Base-by-base conservation (phyloP, 2,888 invertebrate genomes). In the Agrotis puta region DNA sequence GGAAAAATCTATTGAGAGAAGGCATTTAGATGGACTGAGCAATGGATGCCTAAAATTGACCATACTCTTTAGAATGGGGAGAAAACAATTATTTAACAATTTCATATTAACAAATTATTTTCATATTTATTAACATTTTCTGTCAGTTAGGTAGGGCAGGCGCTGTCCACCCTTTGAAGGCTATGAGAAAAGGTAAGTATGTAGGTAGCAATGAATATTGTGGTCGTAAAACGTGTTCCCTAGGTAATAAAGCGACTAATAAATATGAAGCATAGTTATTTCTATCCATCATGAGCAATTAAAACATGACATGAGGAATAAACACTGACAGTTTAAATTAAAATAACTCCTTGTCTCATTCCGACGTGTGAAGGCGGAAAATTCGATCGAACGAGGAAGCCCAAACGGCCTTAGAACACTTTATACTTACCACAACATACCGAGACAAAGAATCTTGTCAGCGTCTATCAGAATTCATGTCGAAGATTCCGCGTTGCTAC, bases 381-480 rank as follows among this genome's bases (percentile, higher is more conserved):
- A 85, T 87, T 82, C 72, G 82, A 75, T 73, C 72, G 70, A 83
- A 89, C 77, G 72, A 90, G 88, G 89, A 89, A 91, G 79, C 84
- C 85, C 20, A 71, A 68, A 68, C 64, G 87, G 62, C 85, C 88
- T 87, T 80, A 73, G 72, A 54, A 68, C 66, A 74, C 64, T 61
- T 43, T 54, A 57, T 74, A 73, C 20, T 24, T 64, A 74, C 77
- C 64, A 65, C 54, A 61, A 71, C 79, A 81, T 74, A 71, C 68
- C 61, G 54, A 81, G 67, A 84, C 77, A 79, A 85, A 83, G 82
- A 83, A 85, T 84, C 77, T 78, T 62, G 70, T 65, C n/a, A 27
- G 47, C 22, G 75, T 68, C 71, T 54, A 85, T 84, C 83, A 82
- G 61, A 85, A 86, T 85, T 83, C 76, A 84, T 76, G 74, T 81